Evolutionary conservation across 2,113 vertebrate species (phyloP), one percentile per base, ranked within the genome.

Genomic region (Callopanchax toddi): DNA sequence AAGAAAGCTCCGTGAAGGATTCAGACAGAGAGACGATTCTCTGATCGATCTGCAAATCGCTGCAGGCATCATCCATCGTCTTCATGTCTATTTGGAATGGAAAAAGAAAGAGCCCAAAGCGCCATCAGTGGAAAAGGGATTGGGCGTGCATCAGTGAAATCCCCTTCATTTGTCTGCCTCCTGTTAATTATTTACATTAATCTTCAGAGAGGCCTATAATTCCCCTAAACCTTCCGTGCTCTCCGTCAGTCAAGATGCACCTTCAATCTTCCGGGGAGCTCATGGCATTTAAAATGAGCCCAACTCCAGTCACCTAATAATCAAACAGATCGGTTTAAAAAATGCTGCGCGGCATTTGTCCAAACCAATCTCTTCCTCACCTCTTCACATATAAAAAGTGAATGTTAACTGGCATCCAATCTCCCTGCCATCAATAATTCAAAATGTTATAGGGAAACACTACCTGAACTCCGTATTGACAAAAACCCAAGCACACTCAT

Each of bases 391-490:
- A 84, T 79, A 79, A 9, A 74, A 82, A 74, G 60, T 58, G 74
- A 89, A 86, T 74, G 78, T 76, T 85, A 87, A 88, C 83, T 70
- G 56, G 34, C 54, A 51, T 74, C 46, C 83, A 74, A 79, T 86
- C 74, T 69, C 71, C 20, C 17, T 0, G 44, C 54, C 82, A 89
- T 92, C 81, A 91, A 91, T 92, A 90, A 91, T 92, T 89, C 86
- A 92, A 66, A 67, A 48, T 87, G 87, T 88, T 89, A 87, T 83
- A 82, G 85, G 84, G 84, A 91, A 90, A 87, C 84, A 87, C 79
- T 89, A 89, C 90, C 90, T 88, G 82, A 79, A 85, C 67, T 67
- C 79, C 66, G 79, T 86, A 89, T 86, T 89, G 90, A 92, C 86
- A 89, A 87, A 88, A 91, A 92, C 77, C 86, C 75, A 84, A 91